Conservation (phyloP, 2,113 vertebrate species). For the Scytalopus superciliaris region DNA sequence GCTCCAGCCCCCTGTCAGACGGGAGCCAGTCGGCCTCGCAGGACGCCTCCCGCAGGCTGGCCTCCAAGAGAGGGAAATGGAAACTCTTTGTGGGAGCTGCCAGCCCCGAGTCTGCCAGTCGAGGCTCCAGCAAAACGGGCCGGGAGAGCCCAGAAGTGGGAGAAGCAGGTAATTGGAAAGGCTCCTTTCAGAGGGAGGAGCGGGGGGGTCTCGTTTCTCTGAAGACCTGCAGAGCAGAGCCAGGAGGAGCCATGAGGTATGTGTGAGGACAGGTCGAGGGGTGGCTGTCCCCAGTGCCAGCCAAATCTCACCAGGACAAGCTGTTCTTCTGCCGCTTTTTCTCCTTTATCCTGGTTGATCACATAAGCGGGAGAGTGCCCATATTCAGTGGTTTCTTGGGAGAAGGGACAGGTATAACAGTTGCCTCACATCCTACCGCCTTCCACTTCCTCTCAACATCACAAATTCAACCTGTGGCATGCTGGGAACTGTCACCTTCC, state of each 20-base stretch:
- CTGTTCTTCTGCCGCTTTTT: fast-evolving
- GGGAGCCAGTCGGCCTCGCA: conserved; percentile 80
- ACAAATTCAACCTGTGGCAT: fast-evolving
- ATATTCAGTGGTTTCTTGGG: neutral
- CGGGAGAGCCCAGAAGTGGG: conserved; percentile 76
- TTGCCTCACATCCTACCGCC: fast-evolving
- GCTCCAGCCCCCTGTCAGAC: conserved; percentile 92
- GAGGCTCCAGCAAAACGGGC: conserved; percentile 82
- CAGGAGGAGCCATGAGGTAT: fast-evolving
- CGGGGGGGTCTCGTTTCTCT: neutral
- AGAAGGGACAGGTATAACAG: fast-evolving
- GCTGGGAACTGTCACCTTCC: fast-evolving
- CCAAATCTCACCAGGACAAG: neutral
- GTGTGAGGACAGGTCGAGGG: neutral
- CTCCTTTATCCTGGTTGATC: neutral
- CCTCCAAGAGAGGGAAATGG: conserved; percentile 86
- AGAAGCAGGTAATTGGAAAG: conserved; percentile 75
- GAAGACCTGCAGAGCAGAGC: neutral
- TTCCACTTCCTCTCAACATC: fast-evolving
- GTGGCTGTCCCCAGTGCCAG: neutral
- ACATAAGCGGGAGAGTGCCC: no score
- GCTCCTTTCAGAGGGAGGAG: neutral
- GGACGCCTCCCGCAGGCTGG: conserved; percentile 76
- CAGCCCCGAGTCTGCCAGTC: conserved; percentile 88
- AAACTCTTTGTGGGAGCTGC: conserved; percentile 85